phyloP scores from a whole-genome alignment of 2,797 vertebrate genomes.

The Caiman crocodilus region DNA sequence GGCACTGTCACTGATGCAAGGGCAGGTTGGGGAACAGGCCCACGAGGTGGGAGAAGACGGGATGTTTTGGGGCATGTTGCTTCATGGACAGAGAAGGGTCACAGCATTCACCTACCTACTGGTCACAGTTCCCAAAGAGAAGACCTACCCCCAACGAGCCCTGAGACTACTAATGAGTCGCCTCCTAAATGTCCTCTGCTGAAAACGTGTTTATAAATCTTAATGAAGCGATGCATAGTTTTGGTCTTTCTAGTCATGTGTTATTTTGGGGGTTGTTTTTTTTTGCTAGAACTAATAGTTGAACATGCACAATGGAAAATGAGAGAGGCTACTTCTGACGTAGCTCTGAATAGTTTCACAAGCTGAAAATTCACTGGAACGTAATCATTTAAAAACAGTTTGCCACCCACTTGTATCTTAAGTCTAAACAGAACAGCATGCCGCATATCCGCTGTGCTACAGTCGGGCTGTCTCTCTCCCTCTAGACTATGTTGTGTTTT shows the following conservation, averaged over 20 bases:
- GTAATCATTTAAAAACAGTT: not conserved
- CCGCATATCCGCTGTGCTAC: conserved; percentile 55
- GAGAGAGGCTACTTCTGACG: not conserved
- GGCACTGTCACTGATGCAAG: not conserved
- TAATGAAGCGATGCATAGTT: conserved; percentile 66
- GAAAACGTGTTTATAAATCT: conserved; percentile 56
- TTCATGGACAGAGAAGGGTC: not conserved
- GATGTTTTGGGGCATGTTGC: not conserved
- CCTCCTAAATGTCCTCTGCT: conserved; percentile 42
- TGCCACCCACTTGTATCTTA: not conserved
- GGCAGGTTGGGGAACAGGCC: not conserved
- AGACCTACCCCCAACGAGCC: not conserved
- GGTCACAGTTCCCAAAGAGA: not conserved
- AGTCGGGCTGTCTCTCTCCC: not conserved
- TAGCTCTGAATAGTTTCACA: conserved; percentile 43
- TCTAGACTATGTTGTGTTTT: not conserved
- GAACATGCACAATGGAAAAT: conserved; percentile 56
- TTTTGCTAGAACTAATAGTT: conserved; percentile 48
- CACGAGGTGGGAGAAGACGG: too few relatives aligned
- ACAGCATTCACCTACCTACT: not conserved
- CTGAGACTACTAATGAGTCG: conserved; percentile 29
- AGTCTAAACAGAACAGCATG: conserved; percentile 15
- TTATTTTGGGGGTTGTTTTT: not conserved
- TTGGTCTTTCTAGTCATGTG: conserved; percentile 58
- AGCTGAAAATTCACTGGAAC: conserved; percentile 11